Percentiles rank a stretch among this genome's conserved stretches.
These are phyloP conservation scores for Cydia fagiglandana DNA, from an alignment of 1,140 invertebrate genomes.

Conservation along the genomic window DNA sequence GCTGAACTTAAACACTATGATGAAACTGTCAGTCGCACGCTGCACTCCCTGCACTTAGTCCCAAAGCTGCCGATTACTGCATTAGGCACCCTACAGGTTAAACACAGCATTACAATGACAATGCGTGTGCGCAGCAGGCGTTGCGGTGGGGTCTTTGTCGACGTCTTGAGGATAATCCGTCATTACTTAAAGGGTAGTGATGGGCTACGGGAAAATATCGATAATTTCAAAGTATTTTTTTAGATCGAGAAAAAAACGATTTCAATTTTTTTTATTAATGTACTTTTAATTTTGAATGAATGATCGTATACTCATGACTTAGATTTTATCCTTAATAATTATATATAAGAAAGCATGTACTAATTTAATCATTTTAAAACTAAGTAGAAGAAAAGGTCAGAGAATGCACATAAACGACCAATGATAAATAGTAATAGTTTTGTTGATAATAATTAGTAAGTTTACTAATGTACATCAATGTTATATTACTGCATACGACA, in stretches of 20 bases:
- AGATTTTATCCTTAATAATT: too few species aligned
- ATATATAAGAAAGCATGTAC: too few species aligned
- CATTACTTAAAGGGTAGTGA: conserved; percentile 52
- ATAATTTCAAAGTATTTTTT: conserved; percentile 27
- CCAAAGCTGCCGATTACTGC: conserved; percentile 3
- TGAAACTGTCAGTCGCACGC: conserved; percentile 20
- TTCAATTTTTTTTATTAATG: too few species aligned
- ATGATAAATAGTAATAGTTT: too few species aligned
- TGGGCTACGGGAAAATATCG: conserved; percentile 34
- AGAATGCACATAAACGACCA: too few species aligned
- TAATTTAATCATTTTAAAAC: too few species aligned
- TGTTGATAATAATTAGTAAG: too few species aligned
- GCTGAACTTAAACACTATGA: background rate
- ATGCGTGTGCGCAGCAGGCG: conserved; percentile 66
- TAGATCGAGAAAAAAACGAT: too few species aligned
- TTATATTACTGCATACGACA: background rate
- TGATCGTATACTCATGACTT: too few species aligned
- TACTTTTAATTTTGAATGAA: too few species aligned
- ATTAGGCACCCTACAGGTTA: conserved; percentile 34
- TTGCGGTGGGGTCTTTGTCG: conserved; percentile 67
- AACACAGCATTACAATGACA: conserved; percentile 53
- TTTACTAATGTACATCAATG: too few species aligned
- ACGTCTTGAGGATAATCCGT: conserved; percentile 62
- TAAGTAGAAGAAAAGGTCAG: too few species aligned
- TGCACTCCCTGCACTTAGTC: background rate